Base-by-base conservation (phyloP, 2,113 vertebrate species). In the Astatoreochromis straeleni region DNA sequence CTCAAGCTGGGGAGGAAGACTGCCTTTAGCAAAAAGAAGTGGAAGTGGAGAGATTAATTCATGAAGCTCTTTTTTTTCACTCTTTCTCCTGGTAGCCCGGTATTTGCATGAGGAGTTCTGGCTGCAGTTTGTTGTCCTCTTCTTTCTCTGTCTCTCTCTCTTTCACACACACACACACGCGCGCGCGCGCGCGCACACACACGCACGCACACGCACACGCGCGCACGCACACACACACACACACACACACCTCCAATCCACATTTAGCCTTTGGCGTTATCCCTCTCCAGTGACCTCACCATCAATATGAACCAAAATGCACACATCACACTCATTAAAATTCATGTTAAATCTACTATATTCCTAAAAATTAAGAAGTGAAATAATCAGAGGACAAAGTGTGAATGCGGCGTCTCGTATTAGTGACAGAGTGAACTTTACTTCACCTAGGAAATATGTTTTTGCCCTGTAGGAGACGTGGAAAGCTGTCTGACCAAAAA, bases 11-110 rank as follows among this genome's bases (percentile, higher is more conserved):
- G 93, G 95, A 93, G 68, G 89, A 94, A 94, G 93, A 95, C 80
- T 89, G 93, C 94, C 94, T 96, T 91, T 84, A 97, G 95, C 95
- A 91, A 93, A 93, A 85, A 90, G 78, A 96, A 95, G 87, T 87
- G 90, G 91, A 96, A 95, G 90, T 88, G 92, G 88, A 92, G 93
- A 95, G 94, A 96, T 96, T 96, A 96, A 97, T 96, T 95, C 96
- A 96, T 90, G 90, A 92, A 88, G 89, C 87, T 96, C 19, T 40
- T 31, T 81, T 85, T 80, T 80, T 93, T 49, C 84, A 80, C 86
- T 7, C 51, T 49, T 63, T 55, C 83, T 87, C 49, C 38, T 90
- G 70, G 91, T 95, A 96, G 70, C 70, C 0, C 16, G 0, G 91
- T 94, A 91, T 96, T 97, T 96, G 94, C 94, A 94, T 95, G 94